phyloP scores from a whole-genome alignment of 2,888 invertebrate species.

The Stenoptilia bipunctidactyla region DNA sequence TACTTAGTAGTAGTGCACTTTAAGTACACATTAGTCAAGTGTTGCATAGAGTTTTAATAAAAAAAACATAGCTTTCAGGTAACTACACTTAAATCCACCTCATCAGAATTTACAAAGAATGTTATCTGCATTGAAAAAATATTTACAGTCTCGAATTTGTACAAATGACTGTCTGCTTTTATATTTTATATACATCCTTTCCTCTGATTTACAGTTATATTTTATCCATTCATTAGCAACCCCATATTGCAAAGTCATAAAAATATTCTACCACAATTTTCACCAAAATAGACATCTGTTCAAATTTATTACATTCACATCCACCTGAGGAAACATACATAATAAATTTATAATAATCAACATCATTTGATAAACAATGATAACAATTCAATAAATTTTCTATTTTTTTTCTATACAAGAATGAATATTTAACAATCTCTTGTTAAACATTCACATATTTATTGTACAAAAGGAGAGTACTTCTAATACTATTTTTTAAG shows the following conservation, averaged over 20 bases:
- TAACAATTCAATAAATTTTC: constrained; percentile 62
- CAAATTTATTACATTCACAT: constrained; percentile 47
- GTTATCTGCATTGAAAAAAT: constrained; percentile 25
- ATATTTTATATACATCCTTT: constrained; percentile 43
- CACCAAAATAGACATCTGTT: constrained; percentile 61
- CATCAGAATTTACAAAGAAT: constrained; percentile 6
- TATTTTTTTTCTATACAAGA: constrained; percentile 50
- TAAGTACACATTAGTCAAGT: constrained; percentile 1
- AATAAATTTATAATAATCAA: constrained; percentile 66
- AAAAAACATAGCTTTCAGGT: neutral
- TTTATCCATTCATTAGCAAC: constrained; percentile 56
- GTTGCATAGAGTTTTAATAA: neutral
- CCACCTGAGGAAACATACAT: constrained; percentile 56
- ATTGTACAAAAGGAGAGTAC: constrained; percentile 23
- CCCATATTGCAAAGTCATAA: constrained; percentile 59
- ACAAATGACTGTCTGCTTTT: constrained; percentile 46
- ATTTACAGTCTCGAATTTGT: constrained; percentile 64
- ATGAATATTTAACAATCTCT: constrained; percentile 54
- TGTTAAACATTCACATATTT: constrained; percentile 37
- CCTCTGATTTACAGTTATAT: constrained; percentile 41
- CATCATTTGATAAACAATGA: constrained; percentile 64
- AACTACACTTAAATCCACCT: neutral
- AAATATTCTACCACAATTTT: constrained; percentile 58
- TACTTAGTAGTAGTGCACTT: constrained; percentile 3
- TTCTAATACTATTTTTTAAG: constrained; percentile 16